Conservation (phyloP, 1,140 invertebrate genomes). For the Tenebrio molitor region DNA sequence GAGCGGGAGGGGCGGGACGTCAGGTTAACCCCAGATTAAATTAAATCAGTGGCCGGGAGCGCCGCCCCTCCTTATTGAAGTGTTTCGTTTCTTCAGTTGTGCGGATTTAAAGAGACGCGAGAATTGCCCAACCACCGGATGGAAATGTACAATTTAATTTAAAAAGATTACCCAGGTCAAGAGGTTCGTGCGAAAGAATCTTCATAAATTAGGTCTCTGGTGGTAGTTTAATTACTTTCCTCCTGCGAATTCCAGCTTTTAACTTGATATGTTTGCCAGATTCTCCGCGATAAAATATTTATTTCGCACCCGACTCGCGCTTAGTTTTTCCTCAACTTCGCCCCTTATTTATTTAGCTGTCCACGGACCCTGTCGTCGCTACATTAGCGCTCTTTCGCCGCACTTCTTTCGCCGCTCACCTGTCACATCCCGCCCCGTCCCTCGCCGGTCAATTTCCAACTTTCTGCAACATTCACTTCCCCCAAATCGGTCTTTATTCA, state of each 20-base stretch:
- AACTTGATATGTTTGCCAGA: conserved; percentile 38
- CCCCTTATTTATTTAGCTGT: conserved; percentile 21
- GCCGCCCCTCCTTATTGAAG: background rate
- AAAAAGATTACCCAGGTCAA: conserved; percentile 35
- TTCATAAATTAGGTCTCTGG: conserved; percentile 40
- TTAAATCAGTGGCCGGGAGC: conserved; percentile 20
- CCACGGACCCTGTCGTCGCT: background rate
- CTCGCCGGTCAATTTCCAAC: background rate
- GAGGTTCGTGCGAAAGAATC: conserved; percentile 35
- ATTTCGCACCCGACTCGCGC: background rate
- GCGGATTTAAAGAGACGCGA: background rate
- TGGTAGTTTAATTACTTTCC: conserved; percentile 40
- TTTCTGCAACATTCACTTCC: too few species aligned
- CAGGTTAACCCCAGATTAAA: conserved; percentile 26
- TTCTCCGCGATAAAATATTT: conserved; percentile 27
- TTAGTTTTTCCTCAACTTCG: background rate
- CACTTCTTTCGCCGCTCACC: background rate
- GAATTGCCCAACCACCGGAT: background rate
- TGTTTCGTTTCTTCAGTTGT: conserved; percentile 23
- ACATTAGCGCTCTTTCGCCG: background rate
- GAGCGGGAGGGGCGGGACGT: conserved; percentile 3
- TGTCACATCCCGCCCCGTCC: background rate
- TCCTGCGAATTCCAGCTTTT: conserved; percentile 32
- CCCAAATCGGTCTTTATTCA: too few species aligned
- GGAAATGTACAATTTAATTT: conserved; percentile 44